Evolutionary conservation across 2,113 vertebrate genomes (phyloP), one percentile per base, ranked within the genome.

Genomic region (Phrynosoma platyrhinos): DNA sequence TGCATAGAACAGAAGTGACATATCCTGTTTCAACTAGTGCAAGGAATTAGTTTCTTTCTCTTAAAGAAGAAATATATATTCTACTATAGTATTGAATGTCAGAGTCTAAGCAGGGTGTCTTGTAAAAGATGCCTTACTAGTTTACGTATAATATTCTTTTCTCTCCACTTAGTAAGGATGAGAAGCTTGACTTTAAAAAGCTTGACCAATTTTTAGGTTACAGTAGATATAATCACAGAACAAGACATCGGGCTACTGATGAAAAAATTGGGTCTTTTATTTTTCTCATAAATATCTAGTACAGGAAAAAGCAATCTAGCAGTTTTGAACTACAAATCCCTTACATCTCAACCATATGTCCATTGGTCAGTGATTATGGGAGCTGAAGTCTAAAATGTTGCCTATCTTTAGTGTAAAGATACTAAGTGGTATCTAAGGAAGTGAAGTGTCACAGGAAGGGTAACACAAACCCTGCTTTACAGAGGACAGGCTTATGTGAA

Each of bases 81-180:
- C 36, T 36, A 36, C 36, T 36, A 36, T 36, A 47, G 47, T 7
- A 47, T 7, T 47, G 47, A 47, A 47, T 47, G 47, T 47, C 47
- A 47, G 47, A 47, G 47, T 47, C 47, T 47, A 47, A 7, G 47
- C 47, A 47, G 47, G 47, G 7, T 47, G 47, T 47, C 47, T 47
- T 47, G 47, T 47, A 47, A 69, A 83, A 93, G 95, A 90, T 74
- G 30, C 32, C 64, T 93, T 84, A 20, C 78, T 9, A 14, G 42
- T 32, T 92, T 84, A 90, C 94, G 79, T 85, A 81, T 92, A 89
- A 88, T n/a, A 36, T 36, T 36, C 53, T 3, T n/a, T 79, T 30
- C 92, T 94, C 88, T 85, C 30, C 14, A 90, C 88, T 72, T 72
- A 64, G 53, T 5, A 4, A 71, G 86, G 88, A 94, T 93, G 85